Evolutionary conservation across 2,888 invertebrate genomes (phyloP), one percentile per base, ranked within the genome.

Genomic region (Patella pellucida): DNA sequence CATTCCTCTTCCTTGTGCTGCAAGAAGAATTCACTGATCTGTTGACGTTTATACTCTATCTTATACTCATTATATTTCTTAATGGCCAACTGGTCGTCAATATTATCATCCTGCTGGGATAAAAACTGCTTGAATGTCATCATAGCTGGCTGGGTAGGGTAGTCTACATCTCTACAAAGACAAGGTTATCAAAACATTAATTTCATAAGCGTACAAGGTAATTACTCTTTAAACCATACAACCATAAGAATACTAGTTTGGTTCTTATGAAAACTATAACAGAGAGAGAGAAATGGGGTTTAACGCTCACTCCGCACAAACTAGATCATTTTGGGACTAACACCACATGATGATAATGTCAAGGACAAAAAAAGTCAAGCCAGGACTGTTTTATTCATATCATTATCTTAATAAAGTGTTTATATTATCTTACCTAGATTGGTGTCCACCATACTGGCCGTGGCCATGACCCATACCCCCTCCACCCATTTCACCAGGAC

Each of bases 1-100:
- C 99, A 99, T 95, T 99, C 99, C 92, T 99, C 99, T 89, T 99
- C 99, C 92, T 99, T 99, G 93, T 99, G 99, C 69, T 96, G 95
- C 86, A 98, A 95, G 92, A 99, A 99, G 93, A 99, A 99, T 91
- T 99, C 98, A 92, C 97, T 97, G 75, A 99, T 94, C 91, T 99
- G 99, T 90, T 97, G 97, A 74, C 97, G 93, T 87, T 96, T 95
- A 91, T 98, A 99, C 88, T 99, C 99, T 87, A 96, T 92, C 92
- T 99, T 99, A 92, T 99, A 99, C 89, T 99, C 98, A 92, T 97
- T 97, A 92, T 99, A 99, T 90, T 98, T 98, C 88, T 95, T 94
- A 82, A 99, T 97, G 90, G 98, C 98, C 82, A 97, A 97, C 85
- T 98, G 98, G 56, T 98, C 97, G 54, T 86, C 86, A 85, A 99